Conservation (phyloP, 2,113 vertebrate genomes). For the Cinclus mexicanus region DNA sequence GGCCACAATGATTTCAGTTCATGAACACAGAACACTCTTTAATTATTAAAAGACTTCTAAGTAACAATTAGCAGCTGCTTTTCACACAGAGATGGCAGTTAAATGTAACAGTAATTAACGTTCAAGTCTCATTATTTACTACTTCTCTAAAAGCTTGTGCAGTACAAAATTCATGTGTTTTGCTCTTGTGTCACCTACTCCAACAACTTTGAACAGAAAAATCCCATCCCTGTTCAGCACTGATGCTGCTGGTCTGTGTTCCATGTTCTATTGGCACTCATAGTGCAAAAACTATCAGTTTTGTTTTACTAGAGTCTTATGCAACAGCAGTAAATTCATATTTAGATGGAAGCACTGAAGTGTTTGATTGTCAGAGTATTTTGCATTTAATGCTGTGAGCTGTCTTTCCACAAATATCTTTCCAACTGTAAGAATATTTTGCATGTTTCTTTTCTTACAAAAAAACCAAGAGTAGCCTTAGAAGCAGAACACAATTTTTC, state of each 20-base stretch:
- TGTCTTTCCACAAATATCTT: not conserved
- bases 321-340: not conserved
- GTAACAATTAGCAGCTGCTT: constrained; percentile 10
- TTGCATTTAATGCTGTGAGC: not conserved
- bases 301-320: not conserved
- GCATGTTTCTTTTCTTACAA: not conserved
- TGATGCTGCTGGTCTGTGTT: not conserved
- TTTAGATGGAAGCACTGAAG: not conserved
- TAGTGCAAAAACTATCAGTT: not conserved
- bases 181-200: not conserved
- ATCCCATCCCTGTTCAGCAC: not conserved
- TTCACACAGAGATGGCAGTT: not conserved
- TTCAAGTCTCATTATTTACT: not conserved
- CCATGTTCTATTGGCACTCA: not conserved
- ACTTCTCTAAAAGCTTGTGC: not conserved
- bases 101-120: not conserved
- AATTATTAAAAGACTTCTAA: not conserved
- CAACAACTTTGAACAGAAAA: not conserved
- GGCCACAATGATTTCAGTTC: not conserved
- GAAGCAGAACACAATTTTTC: not conserved
- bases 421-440: not conserved
- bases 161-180: not conserved
- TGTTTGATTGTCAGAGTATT: not conserved
- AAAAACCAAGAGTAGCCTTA: not conserved
- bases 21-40: not conserved